Conservation (phyloP, 2,797 vertebrate species). For the Microhierax caerulescens region DNA sequence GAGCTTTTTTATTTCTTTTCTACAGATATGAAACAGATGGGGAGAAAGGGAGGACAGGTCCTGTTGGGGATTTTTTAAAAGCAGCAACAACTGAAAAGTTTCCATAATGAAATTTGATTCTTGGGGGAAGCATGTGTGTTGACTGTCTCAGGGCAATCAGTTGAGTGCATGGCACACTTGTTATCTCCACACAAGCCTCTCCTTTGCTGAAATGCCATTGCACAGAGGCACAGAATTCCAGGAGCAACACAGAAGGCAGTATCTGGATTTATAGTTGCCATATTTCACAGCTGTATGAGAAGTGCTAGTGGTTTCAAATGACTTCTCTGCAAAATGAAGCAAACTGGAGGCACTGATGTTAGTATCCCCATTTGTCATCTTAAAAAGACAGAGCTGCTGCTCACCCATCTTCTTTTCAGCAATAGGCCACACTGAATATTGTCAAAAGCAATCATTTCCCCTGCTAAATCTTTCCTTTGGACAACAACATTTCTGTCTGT, state of each 20-base stretch:
- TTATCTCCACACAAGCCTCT: neutral
- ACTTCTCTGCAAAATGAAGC: conserved; percentile 23
- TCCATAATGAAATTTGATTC: conserved; percentile 17
- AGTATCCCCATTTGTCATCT: neutral
- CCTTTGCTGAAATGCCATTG: neutral
- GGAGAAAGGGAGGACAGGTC: neutral
- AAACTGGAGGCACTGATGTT: neutral
- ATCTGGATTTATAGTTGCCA: conserved; percentile 13
- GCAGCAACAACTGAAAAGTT: conserved; percentile 2
- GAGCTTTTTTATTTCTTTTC: neutral
- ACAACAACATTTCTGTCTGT: neutral
- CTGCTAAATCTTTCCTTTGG: conserved; percentile 19
- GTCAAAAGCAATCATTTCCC: neutral
- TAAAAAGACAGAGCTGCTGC: conserved; percentile 14
- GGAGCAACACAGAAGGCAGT: neutral
- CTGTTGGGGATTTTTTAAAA: neutral
- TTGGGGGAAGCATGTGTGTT: neutral
- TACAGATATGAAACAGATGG: conserved; percentile 1
- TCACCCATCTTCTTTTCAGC: neutral
- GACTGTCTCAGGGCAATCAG: neutral
- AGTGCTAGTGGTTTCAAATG: neutral
- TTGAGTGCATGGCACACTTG: rapidly evolving
- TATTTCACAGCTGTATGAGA: conserved; percentile 19
- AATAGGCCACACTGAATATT: neutral
- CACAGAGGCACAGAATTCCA: neutral